These are phyloP conservation scores for Zaprionus camerounensis DNA, from an alignment of 1,140 invertebrate genomes.

Conservation along the genomic window DNA sequence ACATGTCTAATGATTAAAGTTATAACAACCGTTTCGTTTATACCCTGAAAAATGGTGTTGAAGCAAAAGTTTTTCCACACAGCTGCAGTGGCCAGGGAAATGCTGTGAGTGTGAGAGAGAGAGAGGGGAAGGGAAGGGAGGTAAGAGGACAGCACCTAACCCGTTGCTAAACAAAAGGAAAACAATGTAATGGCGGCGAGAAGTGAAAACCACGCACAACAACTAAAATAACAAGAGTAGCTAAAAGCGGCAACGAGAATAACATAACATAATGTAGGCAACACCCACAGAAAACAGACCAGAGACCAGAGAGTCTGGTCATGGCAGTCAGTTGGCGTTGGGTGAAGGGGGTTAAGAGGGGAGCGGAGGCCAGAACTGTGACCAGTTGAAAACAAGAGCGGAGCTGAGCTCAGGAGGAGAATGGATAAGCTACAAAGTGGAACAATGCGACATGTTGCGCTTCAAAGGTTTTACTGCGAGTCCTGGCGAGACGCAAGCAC, in stretches of 20 bases:
- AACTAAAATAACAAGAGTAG: slow-evolving; percentile 44
- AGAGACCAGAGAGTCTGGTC: slow-evolving; percentile 13
- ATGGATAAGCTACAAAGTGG: slow-evolving; percentile 55
- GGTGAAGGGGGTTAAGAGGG: neutral
- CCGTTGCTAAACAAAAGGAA: slow-evolving; percentile 67
- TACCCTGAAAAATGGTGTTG: slow-evolving; percentile 36
- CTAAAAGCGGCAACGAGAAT: slow-evolving; percentile 13
- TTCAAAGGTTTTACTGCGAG: slow-evolving; percentile 58
- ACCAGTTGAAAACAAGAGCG: slow-evolving; percentile 7
- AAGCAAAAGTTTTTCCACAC: slow-evolving; percentile 50
- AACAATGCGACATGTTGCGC: slow-evolving; percentile 81
- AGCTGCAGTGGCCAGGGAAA: slow-evolving; percentile 47
- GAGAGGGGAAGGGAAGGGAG: neutral
- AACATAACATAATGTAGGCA: slow-evolving; percentile 39
- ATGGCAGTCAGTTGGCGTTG: slow-evolving; percentile 30
- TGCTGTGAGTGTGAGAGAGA: neutral
- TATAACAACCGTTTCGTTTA: slow-evolving; percentile 21
- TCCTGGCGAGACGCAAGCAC: slow-evolving; percentile 27
- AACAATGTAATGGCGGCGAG: slow-evolving; percentile 75
- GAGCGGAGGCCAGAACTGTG: slow-evolving; percentile 11
- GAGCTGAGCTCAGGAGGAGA: slow-evolving; percentile 17
- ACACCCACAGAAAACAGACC: slow-evolving; percentile 39
- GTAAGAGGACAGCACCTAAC: slow-evolving; percentile 36
- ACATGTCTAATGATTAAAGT: slow-evolving; percentile 24
- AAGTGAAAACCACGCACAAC: slow-evolving; percentile 59